Percentiles rank a stretch among this genome's conserved stretches.
Conservation (phyloP, 1,140 invertebrate species). For the Schlechtendalia chinensis region DNA sequence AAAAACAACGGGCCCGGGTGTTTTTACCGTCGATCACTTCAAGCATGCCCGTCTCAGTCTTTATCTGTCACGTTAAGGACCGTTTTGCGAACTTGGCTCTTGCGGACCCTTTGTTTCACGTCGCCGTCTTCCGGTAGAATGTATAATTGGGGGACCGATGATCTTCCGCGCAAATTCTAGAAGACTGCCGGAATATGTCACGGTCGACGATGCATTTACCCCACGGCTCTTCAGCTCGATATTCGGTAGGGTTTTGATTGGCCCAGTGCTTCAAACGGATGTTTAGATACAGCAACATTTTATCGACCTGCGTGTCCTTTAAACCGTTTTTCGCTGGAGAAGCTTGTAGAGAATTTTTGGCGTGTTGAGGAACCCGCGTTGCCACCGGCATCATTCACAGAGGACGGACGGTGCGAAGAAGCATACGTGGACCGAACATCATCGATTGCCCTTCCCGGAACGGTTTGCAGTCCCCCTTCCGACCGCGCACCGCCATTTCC, state of each 20-base stretch:
- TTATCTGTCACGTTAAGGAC: not conserved
- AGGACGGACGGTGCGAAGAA: not conserved
- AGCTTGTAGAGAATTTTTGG: no score
- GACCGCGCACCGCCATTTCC: not conserved
- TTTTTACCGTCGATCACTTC: not conserved
- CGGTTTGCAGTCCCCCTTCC: not conserved
- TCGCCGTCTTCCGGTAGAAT: no score
- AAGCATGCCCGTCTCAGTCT: not conserved
- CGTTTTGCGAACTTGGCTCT: not conserved
- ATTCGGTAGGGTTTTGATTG: not conserved
- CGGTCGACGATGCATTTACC: not conserved
- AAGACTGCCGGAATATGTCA: not conserved
- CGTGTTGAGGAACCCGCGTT: no score
- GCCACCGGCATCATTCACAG: no score
- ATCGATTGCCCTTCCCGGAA: not conserved
- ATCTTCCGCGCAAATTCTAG: not conserved
- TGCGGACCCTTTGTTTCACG: no score
- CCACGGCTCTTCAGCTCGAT: not conserved
- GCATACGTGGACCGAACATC: not conserved
- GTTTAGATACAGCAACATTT: not conserved
- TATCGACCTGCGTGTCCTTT: not conserved
- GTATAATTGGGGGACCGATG: not conserved
- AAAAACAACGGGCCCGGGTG: not conserved
- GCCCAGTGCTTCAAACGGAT: not conserved
- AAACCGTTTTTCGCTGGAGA: not conserved